These are phyloP conservation scores for Meteorus sp. DNA, from an alignment of 1,140 invertebrate species.

Conservation along the genomic window DNA sequence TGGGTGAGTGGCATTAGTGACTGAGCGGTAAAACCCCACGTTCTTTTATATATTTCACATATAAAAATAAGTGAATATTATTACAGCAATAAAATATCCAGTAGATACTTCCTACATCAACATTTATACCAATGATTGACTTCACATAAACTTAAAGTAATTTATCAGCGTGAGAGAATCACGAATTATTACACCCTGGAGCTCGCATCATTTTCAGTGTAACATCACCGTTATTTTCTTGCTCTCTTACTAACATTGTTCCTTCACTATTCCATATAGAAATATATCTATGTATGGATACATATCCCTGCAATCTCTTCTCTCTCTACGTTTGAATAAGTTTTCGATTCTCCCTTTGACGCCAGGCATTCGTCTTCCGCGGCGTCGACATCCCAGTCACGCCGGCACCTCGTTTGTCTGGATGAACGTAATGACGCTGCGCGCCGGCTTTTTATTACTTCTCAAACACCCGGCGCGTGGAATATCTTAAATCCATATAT, in stretches of 20 bases:
- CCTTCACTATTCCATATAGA: background rate
- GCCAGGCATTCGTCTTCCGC: slow-evolving; percentile 34
- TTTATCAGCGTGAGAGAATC: background rate
- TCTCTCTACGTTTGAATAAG: slow-evolving; percentile 33
- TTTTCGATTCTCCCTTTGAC: slow-evolving; percentile 39
- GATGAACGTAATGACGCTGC: slow-evolving; percentile 36
- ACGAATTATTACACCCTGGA: slow-evolving; percentile 20
- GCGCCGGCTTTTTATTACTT: slow-evolving; percentile 36
- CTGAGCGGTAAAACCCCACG: no score
- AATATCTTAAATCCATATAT: slow-evolving; percentile 35
- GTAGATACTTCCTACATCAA: no score
- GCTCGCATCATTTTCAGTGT: no score
- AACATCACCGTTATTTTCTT: no score
- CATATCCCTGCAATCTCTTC: slow-evolving; percentile 13
- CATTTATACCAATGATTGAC: slow-evolving; percentile 1
- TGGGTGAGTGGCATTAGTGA: no score
- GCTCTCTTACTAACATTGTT: no score
- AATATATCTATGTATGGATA: no score
- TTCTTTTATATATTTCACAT: no score
- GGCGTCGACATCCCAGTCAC: slow-evolving; percentile 36
- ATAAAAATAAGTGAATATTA: no score
- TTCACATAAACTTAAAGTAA: background rate
- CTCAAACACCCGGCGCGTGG: slow-evolving; percentile 37
- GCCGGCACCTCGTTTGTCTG: slow-evolving; percentile 36
- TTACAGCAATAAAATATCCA: no score